These are phyloP conservation scores for Parambassis ranga DNA, from an alignment of 2,797 vertebrate genomes.

Conservation along the genomic window DNA sequence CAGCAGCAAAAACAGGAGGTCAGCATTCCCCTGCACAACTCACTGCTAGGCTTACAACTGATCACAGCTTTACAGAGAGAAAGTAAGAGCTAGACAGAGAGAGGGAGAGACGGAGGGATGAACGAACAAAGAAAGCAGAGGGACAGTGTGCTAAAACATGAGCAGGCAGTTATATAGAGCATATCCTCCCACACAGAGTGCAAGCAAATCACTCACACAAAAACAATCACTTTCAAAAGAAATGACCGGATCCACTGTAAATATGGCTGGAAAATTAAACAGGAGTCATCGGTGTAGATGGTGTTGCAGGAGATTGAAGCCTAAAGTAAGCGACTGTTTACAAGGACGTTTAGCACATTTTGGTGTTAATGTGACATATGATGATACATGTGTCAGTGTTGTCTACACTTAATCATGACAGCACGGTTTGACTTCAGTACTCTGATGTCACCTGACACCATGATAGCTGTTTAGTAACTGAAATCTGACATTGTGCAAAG, in stretches of 20 bases:
- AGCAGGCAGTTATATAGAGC: neutral
- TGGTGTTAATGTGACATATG: neutral
- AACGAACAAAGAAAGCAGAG: neutral
- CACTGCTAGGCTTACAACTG: slow-evolving; percentile 21
- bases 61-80: slow-evolving; percentile 30
- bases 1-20: slow-evolving; percentile 73
- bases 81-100: neutral
- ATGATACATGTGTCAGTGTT: no score
- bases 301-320: neutral
- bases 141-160: neutral
- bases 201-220: slow-evolving; percentile 4
- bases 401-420: neutral
- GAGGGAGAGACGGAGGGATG: neutral
- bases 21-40: slow-evolving; percentile 56
- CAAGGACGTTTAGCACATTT: neutral
- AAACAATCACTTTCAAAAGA: neutral
- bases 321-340: neutral
- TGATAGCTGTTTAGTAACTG: neutral
- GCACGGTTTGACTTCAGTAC: neutral
- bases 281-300: no score
- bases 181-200: neutral
- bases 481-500: neutral
- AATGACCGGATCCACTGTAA: no score
- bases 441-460: neutral
- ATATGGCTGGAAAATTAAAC: neutral